Conservation (phyloP, 2,888 invertebrate genomes). For the Syritta pipiens region DNA sequence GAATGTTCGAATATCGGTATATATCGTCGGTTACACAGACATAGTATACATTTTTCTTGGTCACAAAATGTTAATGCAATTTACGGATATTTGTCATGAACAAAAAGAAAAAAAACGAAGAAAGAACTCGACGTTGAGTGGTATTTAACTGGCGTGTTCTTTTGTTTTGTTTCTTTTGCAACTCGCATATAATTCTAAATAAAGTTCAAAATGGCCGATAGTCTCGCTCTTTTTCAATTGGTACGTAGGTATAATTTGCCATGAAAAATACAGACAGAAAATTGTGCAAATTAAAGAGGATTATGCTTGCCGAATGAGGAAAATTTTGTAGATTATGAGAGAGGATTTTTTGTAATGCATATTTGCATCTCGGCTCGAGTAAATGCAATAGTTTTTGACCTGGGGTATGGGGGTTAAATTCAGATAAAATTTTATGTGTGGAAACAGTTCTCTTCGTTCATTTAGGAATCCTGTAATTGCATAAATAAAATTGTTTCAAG, state of each 20-base stretch:
- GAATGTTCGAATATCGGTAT: neutral
- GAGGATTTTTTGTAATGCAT: too few relatives aligned
- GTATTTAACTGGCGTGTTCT: neutral
- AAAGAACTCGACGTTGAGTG: neutral
- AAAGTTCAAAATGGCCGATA: slow-evolving; percentile 54
- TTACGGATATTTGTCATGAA: neutral
- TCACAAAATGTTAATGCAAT: neutral
- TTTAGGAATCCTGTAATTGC: too few relatives aligned
- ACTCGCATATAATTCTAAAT: slow-evolving; percentile 19
- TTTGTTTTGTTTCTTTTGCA: neutral
- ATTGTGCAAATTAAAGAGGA: neutral
- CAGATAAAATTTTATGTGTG: too few relatives aligned
- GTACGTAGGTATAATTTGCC: neutral
- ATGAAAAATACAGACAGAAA: neutral
- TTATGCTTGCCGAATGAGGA: too few relatives aligned
- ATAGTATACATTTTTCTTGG: slow-evolving; percentile 26
- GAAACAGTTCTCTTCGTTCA: too few relatives aligned
- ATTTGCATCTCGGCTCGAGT: too few relatives aligned
- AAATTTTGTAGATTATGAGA: too few relatives aligned
- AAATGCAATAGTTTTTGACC: too few relatives aligned
- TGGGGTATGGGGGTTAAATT: too few relatives aligned
- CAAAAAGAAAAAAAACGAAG: neutral
- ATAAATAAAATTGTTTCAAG: too few relatives aligned
- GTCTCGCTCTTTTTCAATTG: slow-evolving; percentile 11
- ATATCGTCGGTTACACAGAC: slow-evolving; percentile 1